Percentiles rank a stretch among this genome's conserved stretches.
Conservation (phyloP, 2,113 vertebrate species). For the Myocastor coypus region DNA sequence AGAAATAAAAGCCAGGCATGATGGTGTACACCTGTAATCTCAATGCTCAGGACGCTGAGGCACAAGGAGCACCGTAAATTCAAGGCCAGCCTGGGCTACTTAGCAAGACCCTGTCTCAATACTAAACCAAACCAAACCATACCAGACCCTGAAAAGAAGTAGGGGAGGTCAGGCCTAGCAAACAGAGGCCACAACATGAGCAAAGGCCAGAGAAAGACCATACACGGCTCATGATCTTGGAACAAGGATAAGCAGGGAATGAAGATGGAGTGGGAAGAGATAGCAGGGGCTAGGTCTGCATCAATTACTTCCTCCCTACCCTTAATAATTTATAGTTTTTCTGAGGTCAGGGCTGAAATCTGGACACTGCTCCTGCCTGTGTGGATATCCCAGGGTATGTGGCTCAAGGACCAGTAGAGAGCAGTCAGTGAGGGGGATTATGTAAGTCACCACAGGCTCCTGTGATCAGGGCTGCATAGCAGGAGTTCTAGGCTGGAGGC, state of each 20-base stretch:
- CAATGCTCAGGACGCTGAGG: not conserved
- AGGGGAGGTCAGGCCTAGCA: not conserved
- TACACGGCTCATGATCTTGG: not conserved
- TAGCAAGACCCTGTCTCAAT: not conserved
- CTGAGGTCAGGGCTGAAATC: not conserved
- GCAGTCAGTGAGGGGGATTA: not conserved
- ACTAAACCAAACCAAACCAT: not conserved
- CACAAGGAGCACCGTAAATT: not conserved
- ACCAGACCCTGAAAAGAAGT: not conserved
- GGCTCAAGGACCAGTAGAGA: not conserved
- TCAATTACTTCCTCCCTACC: not conserved
- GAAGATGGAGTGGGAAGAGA: not conserved
- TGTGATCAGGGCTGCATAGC: not conserved
- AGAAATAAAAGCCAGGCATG: not conserved
- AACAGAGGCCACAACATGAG: not conserved
- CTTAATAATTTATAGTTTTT: not conserved
- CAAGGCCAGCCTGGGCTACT: not conserved
- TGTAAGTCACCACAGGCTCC: not conserved
- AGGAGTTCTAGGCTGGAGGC: not conserved
- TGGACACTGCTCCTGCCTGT: not conserved
- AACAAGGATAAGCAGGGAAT: not conserved
- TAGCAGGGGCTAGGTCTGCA: not conserved
- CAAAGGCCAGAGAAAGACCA: not conserved
- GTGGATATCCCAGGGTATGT: not conserved
- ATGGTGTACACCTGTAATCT: not conserved